These are phyloP conservation scores for Sarcophaga subvicina DNA, from an alignment of 2,888 invertebrate species.

Conservation along the genomic window DNA sequence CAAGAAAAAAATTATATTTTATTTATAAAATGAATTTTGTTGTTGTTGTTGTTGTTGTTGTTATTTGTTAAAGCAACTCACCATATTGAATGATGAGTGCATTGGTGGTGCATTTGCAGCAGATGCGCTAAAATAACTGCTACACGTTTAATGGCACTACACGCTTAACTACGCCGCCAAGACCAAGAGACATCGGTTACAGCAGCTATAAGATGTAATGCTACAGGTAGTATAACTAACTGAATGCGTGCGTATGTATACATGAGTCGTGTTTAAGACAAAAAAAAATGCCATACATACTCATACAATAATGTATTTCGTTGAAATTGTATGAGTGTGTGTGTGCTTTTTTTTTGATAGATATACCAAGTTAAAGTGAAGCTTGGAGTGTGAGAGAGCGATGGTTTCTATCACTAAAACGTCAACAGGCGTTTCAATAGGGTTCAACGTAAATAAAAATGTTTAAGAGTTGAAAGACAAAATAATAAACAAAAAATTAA, in stretches of 20 bases:
- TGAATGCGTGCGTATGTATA: not conserved
- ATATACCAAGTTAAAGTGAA: constrained; percentile 4
- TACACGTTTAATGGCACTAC: constrained; percentile 61
- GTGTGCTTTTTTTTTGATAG: not conserved
- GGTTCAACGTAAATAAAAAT: constrained; percentile 50
- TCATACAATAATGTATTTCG: not conserved
- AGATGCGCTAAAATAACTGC: constrained; percentile 63
- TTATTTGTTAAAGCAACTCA: constrained; percentile 34
- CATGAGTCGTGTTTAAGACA: not conserved
- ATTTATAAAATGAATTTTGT: not conserved
- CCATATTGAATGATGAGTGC: constrained; percentile 55
- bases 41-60: not conserved
- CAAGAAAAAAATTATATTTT: not conserved
- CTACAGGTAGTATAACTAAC: not conserved
- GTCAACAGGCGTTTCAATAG: constrained; percentile 65
- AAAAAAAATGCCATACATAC: not conserved
- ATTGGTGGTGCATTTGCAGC: constrained; percentile 36
- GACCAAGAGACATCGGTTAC: not conserved
- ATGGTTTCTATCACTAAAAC: constrained; percentile 61
- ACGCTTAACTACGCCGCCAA: not conserved
- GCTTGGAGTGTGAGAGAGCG: constrained; percentile 43
- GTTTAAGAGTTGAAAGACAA: not conserved
- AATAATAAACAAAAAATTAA: not conserved
- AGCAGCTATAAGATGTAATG: not conserved
- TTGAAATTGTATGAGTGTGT: too few species aligned